Base-by-base conservation (phyloP, 2,797 vertebrate species). In the Cuniculus paca region DNA sequence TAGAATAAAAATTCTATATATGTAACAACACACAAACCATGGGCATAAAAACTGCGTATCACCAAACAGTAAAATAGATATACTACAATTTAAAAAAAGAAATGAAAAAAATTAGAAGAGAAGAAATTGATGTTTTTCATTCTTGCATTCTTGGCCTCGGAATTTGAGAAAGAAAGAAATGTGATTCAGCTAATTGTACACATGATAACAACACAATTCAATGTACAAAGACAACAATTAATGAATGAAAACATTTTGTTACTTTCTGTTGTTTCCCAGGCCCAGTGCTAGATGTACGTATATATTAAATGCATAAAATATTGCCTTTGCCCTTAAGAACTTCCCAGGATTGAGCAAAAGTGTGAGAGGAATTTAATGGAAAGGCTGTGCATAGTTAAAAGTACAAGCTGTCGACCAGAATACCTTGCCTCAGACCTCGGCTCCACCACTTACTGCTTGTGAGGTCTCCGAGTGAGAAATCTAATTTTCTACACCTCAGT, bases 101-200 rank as follows among this genome's bases (percentile, higher is more conserved):
- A 72, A 58, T 39, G 5, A 54, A 61, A 89, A 89, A 87, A 88
- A 88, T 84, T 80, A 68, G 83, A 74, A 92, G 9, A 92, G 31
- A 94, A 81, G 6, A 28, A 89, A 72, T 4, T 81, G 56, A 45
- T 75, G 42, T 74, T 94, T 94, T 96, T 83, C 16, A 70, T 4
- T 89, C 42, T 89, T 91, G 31, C 0, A 16, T 85, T 82, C 34
- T 68, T n/a, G 34, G 34, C 12, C 22, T 84, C 50, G 28, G 75
- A 60, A 84, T 31, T 1, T 56, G 24, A 82, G 31, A 82, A 50
- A 52, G 39, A 19, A 81, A 90, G n/a, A 20, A 78, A 34, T 61
- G 72, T 17, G n/a, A 88, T 61, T 83, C 36, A 68, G 22, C 20
- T 63, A 39, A 65, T 70, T 74, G 16, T 82, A 84, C 9, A 91